phyloP scores from a whole-genome alignment of 2,888 invertebrate genomes.

The Subacronicta megacephala region DNA sequence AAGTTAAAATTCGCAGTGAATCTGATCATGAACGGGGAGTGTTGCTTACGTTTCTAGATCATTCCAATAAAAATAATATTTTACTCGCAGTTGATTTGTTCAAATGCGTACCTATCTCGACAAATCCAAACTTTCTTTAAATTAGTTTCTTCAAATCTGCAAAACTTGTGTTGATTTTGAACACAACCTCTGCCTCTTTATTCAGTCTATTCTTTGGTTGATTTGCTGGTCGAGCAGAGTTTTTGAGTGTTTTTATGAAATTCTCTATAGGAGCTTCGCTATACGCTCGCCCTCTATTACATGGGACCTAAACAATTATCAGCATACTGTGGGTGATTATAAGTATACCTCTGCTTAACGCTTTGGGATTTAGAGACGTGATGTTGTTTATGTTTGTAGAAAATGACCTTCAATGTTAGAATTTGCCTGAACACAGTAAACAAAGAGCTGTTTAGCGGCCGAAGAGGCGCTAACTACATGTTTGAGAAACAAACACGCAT shows the following conservation, averaged over 20 bases:
- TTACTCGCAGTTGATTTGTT: constrained; percentile 24
- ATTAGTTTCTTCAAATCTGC: constrained; percentile 11
- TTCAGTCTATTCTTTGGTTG: too few species aligned
- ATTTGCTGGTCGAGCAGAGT: too few species aligned
- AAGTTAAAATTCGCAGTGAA: constrained; percentile 40
- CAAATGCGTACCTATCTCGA: constrained; percentile 18
- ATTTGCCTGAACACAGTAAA: constrained; percentile 59
- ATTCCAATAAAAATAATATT: constrained; percentile 36
- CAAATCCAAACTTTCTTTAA: constrained; percentile 33
- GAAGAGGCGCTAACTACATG: constrained; percentile 72
- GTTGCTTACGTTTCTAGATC: constrained; percentile 37
- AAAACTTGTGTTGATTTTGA: too few species aligned
- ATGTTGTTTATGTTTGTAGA: constrained; percentile 7
- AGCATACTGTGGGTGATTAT: too few species aligned
- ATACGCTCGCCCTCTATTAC: too few species aligned
- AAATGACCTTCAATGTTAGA: constrained; percentile 55
- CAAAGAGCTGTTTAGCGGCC: constrained; percentile 68
- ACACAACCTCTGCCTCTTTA: too few species aligned
- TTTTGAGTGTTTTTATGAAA: too few species aligned
- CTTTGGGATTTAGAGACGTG: too few species aligned
- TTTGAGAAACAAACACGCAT: constrained; percentile 71
- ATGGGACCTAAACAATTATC: too few species aligned
- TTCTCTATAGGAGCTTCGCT: too few species aligned
- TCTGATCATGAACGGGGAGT: constrained; percentile 21
- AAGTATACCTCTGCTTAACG: too few species aligned